Evolutionary conservation across 2,888 invertebrate species (phyloP).

Genomic region (Aphodius granarius): DNA sequence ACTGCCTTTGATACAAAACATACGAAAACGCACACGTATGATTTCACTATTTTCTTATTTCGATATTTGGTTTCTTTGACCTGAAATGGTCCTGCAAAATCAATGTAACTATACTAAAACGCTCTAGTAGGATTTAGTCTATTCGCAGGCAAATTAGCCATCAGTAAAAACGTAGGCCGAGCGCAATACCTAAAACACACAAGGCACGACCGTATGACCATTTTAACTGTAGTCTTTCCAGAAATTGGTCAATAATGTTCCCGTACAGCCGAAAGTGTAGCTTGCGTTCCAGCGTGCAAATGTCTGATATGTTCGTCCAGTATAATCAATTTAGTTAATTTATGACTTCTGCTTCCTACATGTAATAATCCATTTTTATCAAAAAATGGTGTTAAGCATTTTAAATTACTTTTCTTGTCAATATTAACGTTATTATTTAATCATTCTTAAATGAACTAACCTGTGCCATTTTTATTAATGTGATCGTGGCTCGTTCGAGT

Average conservation of each 20-base stretch:
- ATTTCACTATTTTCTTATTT: conserved; percentile 26
- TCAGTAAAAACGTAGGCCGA: background rate
- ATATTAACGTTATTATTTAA: background rate
- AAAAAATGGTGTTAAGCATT: background rate
- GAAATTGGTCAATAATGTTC: background rate
- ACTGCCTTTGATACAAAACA: conserved; percentile 33
- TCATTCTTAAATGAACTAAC: background rate
- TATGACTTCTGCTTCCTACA: background rate
- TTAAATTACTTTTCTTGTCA: background rate
- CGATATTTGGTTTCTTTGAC: conserved; percentile 29
- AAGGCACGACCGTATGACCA: background rate
- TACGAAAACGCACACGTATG: conserved; percentile 32
- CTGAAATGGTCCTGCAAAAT: conserved; percentile 33
- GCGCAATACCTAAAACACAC: conserved; percentile 6
- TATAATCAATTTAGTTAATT: background rate
- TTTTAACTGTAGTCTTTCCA: background rate
- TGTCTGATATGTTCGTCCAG: background rate
- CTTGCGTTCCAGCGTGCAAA: background rate
- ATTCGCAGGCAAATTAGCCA: conserved; percentile 16
- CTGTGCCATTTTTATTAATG: background rate
- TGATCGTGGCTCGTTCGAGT: background rate
- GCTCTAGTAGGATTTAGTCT: conserved; percentile 18
- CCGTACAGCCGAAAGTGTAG: background rate
- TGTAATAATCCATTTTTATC: background rate
- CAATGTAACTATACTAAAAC: conserved; percentile 30